phyloP scores from a whole-genome alignment of 2,113 vertebrate species.

The Tyto alba region DNA sequence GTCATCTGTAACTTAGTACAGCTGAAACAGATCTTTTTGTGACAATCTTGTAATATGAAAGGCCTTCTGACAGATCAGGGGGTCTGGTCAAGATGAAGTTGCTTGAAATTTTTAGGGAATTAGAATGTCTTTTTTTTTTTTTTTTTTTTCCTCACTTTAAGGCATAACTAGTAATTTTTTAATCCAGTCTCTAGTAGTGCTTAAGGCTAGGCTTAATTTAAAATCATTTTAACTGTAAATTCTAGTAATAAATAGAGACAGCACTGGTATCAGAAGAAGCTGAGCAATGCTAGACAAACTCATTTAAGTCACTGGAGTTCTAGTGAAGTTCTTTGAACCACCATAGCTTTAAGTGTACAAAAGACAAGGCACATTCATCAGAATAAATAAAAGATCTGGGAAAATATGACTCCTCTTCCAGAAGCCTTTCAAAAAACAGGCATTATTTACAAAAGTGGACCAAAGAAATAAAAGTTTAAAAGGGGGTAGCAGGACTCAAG shows the following conservation, averaged over 20 bases:
- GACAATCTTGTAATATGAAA: not conserved
- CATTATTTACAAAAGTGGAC: not conserved
- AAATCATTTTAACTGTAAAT: not conserved
- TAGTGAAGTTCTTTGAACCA: not conserved
- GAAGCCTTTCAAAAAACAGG: not conserved
- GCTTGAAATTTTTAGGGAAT: not conserved
- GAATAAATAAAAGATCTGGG: not conserved
- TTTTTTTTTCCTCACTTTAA: not conserved
- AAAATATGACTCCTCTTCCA: not conserved
- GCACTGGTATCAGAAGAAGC: not conserved
- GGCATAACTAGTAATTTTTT: not conserved
- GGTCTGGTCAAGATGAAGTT: not conserved
- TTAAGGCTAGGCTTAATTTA: not conserved
- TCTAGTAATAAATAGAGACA: not conserved
- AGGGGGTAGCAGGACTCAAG: fast-evolving
- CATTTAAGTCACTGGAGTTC: not conserved
- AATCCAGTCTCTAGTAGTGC: not conserved
- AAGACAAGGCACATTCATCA: not conserved
- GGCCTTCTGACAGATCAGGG: not conserved
- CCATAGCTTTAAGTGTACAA: not conserved
- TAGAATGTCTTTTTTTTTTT: not conserved
- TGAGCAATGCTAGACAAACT: not conserved
- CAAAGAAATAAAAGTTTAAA: not conserved
- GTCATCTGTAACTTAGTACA: not conserved
- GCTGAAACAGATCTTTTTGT: not conserved